phyloP scores from a whole-genome alignment of 2,797 vertebrate species.

The Gymnoscopelus microlampas region DNA sequence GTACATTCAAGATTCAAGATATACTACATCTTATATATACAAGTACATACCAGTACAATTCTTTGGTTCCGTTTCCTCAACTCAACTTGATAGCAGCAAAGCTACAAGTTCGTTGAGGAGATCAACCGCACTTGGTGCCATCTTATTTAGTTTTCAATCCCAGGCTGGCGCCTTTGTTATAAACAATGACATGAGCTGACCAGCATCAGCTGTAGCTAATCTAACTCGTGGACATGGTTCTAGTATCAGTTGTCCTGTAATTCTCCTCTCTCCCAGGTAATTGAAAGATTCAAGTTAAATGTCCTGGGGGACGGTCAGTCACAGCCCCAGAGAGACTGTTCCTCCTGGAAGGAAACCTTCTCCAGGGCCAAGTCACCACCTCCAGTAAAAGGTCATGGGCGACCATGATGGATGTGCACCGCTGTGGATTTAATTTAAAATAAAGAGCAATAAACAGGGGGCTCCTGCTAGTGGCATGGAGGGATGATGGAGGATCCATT shows the following conservation, averaged over 20 bases:
- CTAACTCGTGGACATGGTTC: neutral
- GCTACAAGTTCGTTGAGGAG: too few species aligned
- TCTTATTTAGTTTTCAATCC: too few species aligned
- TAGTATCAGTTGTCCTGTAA: neutral
- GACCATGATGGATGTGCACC: slow-evolving; percentile 80
- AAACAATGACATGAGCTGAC: neutral
- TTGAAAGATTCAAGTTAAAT: slow-evolving; percentile 14
- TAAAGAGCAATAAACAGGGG: slow-evolving; percentile 80
- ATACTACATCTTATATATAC: too few species aligned
- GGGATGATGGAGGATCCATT: slow-evolving; percentile 82
- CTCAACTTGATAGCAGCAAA: too few species aligned
- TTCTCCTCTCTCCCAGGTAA: neutral
- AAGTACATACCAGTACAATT: too few species aligned
- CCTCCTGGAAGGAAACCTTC: slow-evolving; percentile 36
- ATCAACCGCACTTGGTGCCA: too few species aligned
- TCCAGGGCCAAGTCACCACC: slow-evolving; percentile 75
- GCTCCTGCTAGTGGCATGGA: slow-evolving; percentile 58
- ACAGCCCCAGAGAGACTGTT: slow-evolving; percentile 25
- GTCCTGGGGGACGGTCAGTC: slow-evolving; percentile 4
- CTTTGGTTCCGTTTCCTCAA: too few species aligned
- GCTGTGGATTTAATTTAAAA: slow-evolving; percentile 83
- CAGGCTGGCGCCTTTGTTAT: neutral
- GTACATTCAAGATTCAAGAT: too few species aligned
- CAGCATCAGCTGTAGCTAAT: neutral
- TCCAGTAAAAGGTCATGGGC: slow-evolving; percentile 80